A percentile compares a stretch with the other conserved stretches of the same genome.
Conservation (phyloP, 2,113 vertebrate species). For the Melanerpes formicivorus region DNA sequence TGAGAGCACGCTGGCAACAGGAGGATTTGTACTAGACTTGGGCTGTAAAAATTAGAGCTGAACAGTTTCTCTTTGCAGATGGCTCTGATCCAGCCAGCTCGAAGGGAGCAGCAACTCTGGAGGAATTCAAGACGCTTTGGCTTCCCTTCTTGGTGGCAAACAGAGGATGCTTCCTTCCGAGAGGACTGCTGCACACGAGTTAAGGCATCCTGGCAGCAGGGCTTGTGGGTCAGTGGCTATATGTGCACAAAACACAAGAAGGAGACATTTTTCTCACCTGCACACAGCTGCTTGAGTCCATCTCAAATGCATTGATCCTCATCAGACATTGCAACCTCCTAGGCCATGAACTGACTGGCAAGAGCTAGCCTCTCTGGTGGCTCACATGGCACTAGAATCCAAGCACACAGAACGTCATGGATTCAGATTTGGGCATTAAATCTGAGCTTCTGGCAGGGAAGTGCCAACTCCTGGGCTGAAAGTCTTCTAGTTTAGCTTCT, state of each 20-base stretch:
- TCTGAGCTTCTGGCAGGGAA: neutral
- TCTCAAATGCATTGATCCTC: neutral
- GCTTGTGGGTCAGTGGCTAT: neutral
- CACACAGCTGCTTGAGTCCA: neutral
- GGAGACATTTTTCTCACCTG: neutral
- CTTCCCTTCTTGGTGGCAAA: neutral
- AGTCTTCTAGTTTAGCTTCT: neutral
- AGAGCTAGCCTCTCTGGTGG: neutral
- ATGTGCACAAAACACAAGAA: neutral
- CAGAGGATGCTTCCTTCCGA: neutral
- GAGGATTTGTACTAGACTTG: neutral
- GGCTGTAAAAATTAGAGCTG: neutral
- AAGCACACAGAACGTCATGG: neutral
- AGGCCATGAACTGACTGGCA: neutral
- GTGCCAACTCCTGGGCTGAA: conserved; percentile 2
- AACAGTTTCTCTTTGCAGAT: neutral
- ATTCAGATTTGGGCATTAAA: neutral
- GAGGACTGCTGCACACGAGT: neutral
- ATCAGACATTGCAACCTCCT: neutral
- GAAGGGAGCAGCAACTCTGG: neutral
- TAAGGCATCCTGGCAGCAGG: neutral
- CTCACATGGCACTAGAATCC: neutral
- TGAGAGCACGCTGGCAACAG: neutral
- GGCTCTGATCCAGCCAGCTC: neutral
- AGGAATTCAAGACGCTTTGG: neutral